phyloP scores from a whole-genome alignment of 1,140 invertebrate species.

The Paraescarpia echinospica region DNA sequence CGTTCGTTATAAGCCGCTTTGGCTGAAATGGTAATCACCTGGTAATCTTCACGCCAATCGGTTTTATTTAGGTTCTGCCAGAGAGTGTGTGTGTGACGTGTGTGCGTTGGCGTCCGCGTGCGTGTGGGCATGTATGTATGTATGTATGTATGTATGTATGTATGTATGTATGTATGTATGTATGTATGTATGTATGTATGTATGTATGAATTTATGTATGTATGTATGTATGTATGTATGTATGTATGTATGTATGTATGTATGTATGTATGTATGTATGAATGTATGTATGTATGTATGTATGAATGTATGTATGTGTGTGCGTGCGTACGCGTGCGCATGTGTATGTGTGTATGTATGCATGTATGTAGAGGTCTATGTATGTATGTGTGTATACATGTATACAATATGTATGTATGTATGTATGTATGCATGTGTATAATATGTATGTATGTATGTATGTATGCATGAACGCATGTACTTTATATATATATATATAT shows the following conservation, averaged over 20 bases:
- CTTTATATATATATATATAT: no score
- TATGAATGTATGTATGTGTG: conserved; percentile 22
- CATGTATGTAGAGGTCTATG: neutral
- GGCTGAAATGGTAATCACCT: no score
- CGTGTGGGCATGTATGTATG: no score
- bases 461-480: neutral
- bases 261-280: conserved; percentile 28
- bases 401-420: neutral
- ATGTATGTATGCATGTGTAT: neutral
- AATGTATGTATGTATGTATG: conserved; percentile 28
- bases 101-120: no score
- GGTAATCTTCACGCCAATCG: neutral
- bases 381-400: neutral
- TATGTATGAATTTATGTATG: conserved; percentile 9
- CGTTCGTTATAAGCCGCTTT: no score
- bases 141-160: no score
- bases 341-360: neutral
- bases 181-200: conserved; percentile 23
- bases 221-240: conserved; percentile 25
- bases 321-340: neutral
- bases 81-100: neutral
- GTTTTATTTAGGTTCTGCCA: no score
- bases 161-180: conserved; percentile 24
- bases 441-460: neutral
- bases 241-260: conserved; percentile 28